phyloP scores from a whole-genome alignment of 2,888 invertebrate genomes.

The Lagria hirta region DNA sequence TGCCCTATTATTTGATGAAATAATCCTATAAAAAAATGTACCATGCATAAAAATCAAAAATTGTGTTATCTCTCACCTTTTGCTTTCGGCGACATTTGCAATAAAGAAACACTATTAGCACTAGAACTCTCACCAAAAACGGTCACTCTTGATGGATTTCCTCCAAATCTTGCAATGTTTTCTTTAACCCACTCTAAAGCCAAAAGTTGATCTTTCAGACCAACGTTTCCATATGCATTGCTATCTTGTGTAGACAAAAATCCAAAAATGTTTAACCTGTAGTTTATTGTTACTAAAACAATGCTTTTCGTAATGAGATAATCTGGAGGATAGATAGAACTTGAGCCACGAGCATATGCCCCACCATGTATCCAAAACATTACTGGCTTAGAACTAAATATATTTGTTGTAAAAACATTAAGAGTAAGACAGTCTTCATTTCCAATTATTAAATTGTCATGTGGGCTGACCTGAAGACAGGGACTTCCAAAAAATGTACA shows the following conservation, averaged over 20 bases:
- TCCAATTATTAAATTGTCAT: conserved; percentile 34
- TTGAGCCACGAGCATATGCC: conserved; percentile 47
- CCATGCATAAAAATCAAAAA: not conserved
- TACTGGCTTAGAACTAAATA: conserved; percentile 54
- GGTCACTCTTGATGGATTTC: not conserved
- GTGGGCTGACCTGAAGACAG: conserved; percentile 3
- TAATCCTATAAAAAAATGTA: not conserved
- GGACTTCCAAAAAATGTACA: not conserved
- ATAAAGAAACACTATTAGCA: not conserved
- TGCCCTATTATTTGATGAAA: conserved; percentile 2
- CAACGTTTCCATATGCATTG: conserved; percentile 5
- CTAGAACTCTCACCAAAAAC: not conserved
- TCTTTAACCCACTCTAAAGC: conserved; percentile 1
- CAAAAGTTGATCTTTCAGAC: conserved; percentile 2
- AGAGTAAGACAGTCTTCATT: conserved; percentile 57
- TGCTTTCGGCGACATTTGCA: not conserved
- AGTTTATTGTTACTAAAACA: conserved; percentile 56
- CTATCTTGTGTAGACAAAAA: conserved; percentile 53
- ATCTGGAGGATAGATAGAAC: conserved; percentile 51
- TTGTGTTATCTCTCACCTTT: not conserved
- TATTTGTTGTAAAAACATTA: conserved; percentile 51
- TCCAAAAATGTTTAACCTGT: conserved; percentile 56
- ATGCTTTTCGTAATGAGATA: conserved; percentile 44
- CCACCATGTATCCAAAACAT: conserved; percentile 59
- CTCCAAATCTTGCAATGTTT: conserved; percentile 2